Conservation (phyloP, 2,888 invertebrate genomes). For the Rugalucina vietnamica region DNA sequence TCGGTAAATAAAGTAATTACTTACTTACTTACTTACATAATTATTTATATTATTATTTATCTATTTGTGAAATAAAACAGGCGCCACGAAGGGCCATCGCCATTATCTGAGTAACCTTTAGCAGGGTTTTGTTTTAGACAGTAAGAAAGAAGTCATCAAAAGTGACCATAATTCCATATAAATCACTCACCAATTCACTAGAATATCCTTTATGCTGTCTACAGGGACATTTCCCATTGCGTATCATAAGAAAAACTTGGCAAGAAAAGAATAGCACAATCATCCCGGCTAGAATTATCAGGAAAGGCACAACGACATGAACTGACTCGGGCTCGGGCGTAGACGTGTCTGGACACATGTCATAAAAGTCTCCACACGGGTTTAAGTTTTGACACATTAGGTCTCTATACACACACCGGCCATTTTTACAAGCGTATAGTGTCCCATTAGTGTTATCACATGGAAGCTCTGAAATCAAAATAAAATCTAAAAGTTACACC, state of each 20-base stretch:
- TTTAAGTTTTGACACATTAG: neutral
- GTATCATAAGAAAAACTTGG: neutral
- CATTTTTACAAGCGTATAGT: neutral
- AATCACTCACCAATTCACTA: neutral
- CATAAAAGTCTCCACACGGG: neutral
- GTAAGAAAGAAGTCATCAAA: too few species aligned
- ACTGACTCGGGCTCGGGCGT: neutral
- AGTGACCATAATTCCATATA: too few species aligned
- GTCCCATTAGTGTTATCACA: neutral
- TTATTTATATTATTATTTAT: too few species aligned
- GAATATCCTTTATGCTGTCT: neutral
- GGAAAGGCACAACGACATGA: neutral
- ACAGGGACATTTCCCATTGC: neutral
- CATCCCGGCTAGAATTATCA: neutral
- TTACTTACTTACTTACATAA: too few species aligned
- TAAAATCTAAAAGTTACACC: too few species aligned
- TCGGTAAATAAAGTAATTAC: too few species aligned
- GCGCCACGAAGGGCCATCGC: too few species aligned
- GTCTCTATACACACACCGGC: neutral
- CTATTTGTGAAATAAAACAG: too few species aligned
- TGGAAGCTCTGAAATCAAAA: neutral
- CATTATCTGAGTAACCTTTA: too few species aligned
- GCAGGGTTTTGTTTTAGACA: too few species aligned
- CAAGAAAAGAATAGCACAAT: neutral
- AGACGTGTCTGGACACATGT: neutral